Evolutionary conservation across 2,888 invertebrate species (phyloP).

Genomic region (Lasioglossum calceatum): DNA sequence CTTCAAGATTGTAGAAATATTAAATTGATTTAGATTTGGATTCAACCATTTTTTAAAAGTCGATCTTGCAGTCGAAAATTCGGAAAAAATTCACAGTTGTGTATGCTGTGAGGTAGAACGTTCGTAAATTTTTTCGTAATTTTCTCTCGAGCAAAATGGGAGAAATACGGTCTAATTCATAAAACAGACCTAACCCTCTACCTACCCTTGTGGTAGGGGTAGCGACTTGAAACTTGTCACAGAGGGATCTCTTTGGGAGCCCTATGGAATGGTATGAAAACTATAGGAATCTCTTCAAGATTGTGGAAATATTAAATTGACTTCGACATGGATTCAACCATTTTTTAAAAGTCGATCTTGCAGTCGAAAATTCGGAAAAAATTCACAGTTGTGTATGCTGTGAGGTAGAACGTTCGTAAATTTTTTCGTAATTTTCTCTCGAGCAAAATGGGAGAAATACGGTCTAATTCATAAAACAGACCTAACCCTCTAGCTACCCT

Average conservation of each 20-base stretch:
- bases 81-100: neutral
- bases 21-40: too few species aligned
- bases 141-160: neutral
- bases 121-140: neutral
- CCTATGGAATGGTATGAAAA: too few species aligned
- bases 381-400: neutral
- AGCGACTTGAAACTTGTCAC: too few species aligned
- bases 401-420: fast-evolving
- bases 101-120: fast-evolving
- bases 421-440: neutral
- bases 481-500: neutral
- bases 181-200: neutral
- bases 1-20: too few species aligned
- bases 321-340: too few species aligned
- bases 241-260: too few species aligned
- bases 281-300: too few species aligned
- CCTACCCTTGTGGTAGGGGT: too few species aligned
- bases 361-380: neutral
- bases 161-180: neutral
- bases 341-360: neutral
- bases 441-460: fast-evolving
- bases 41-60: neutral
- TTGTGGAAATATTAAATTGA: too few species aligned
- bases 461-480: neutral
- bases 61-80: neutral